Base-by-base conservation (phyloP, 2,113 vertebrate genomes). In the Cochlearius cochlearius region DNA sequence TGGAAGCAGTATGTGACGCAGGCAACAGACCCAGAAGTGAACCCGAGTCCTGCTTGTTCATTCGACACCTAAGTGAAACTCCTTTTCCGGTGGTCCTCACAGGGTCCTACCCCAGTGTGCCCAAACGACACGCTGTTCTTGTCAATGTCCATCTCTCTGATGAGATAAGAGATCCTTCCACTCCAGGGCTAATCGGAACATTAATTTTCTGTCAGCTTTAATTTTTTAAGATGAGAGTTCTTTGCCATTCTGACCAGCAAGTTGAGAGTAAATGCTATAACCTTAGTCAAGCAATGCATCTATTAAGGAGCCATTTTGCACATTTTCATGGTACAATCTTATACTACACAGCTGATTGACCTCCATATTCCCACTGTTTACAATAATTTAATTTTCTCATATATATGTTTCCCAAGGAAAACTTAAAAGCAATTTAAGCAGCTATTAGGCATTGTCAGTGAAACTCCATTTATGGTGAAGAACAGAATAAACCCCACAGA, bases 401-500 rank as follows among this genome's bases (percentile, higher is more conserved):
- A 27, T 76, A 45, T 52, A 59, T 93, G 78, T 75, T 91, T 95
- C 86, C 43, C 60, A 63, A 80, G 36, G 83, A 96, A 94, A 53
- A 50, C 29, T 89, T 86, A 52, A 39, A 62, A 55, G 26, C 75
- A 84, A 53, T 72, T 88, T 80, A 79, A 94, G 87, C 49, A 95
- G 39, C 76, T 92, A 91, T 93, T 93, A 96, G 66, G 69, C 68
- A 85, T 92, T 93, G 55, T 53, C 81, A 92, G 90, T 71, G 71
- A 69, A 87, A 84, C 26, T 81, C 82, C 77, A 69, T 94, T 95
- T 95, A 87, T 78, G 74, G 73, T 73, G 67, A 72, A 86, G 89
- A 95, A 88, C 73, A 93, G 92, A 97, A 97, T 92, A 96, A 96
- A 72, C 52, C 38, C 68, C 80, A 95, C 85, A 90, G 95, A 96